These are phyloP conservation scores for Phyllotreta striolata DNA, from an alignment of 2,888 invertebrate genomes.

Conservation along the genomic window DNA sequence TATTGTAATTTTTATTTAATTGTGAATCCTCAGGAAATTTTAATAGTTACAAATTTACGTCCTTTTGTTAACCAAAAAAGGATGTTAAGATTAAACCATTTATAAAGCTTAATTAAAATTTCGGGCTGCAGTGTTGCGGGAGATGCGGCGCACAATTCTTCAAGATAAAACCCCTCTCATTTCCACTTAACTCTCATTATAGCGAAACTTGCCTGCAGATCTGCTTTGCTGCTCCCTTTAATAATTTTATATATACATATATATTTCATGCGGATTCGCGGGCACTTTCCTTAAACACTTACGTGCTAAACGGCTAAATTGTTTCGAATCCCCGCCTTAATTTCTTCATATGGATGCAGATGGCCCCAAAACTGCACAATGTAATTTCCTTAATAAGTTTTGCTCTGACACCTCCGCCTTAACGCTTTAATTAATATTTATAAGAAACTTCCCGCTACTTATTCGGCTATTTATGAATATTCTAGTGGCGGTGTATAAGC, in stretches of 20 bases:
- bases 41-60: no score
- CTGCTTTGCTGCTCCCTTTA: constrained; percentile 34
- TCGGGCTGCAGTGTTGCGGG: constrained; percentile 12
- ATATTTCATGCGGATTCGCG: constrained; percentile 34
- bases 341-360: constrained; percentile 43
- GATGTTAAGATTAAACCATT: constrained; percentile 23
- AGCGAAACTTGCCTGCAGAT: constrained; percentile 32
- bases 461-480: no score
- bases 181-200: constrained; percentile 30
- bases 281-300: constrained; percentile 36
- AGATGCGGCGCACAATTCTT: constrained; percentile 21
- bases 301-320: constrained; percentile 41
- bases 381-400: constrained; percentile 28
- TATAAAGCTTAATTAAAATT: constrained; percentile 29
- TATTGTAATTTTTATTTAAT: no score
- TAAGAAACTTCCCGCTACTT: no score
- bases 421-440: constrained; percentile 11
- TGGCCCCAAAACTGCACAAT: constrained; percentile 35
- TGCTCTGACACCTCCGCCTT: constrained; percentile 22
- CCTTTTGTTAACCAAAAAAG: neutral
- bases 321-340: constrained; percentile 40
- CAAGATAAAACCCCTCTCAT: constrained; percentile 28
- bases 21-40: no score
- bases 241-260: constrained; percentile 36
- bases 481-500: no score